Conservation (phyloP, 2,888 invertebrate species). For the Gymnocheta viridis region DNA sequence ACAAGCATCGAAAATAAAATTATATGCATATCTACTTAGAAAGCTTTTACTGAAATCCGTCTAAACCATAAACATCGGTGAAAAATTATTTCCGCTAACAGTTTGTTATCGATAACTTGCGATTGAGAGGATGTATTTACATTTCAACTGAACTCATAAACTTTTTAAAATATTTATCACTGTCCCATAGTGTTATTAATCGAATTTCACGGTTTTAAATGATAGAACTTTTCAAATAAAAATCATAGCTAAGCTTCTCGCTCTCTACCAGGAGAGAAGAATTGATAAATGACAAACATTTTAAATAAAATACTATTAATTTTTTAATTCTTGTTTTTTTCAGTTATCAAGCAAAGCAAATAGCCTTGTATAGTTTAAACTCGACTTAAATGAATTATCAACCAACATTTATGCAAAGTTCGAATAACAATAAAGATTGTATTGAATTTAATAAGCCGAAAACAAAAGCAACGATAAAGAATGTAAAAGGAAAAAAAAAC, state of each 20-base stretch:
- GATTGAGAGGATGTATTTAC: no score
- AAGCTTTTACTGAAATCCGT: no score
- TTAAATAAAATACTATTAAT: constrained; percentile 4
- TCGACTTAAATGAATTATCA: constrained; percentile 36
- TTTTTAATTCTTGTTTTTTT: background rate
- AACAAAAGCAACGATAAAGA: constrained; percentile 43
- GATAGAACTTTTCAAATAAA: background rate
- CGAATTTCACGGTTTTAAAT: background rate
- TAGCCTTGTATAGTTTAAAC: constrained; percentile 49
- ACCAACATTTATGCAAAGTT: constrained; percentile 54
- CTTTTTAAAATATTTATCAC: no score
- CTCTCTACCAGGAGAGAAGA: constrained; percentile 39
- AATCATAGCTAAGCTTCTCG: constrained; percentile 16
- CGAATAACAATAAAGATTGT: constrained; percentile 54
- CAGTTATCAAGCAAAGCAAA: constrained; percentile 1
- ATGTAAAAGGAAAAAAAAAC: constrained; percentile 11
- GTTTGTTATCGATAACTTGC: no score
- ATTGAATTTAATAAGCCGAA: constrained; percentile 46
- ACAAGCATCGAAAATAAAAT: no score
- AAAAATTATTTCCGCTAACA: no score
- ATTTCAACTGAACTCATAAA: no score
- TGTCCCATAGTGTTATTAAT: no score
- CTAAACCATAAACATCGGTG: no score
- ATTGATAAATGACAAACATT: constrained; percentile 12
- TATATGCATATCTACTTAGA: no score